Percentiles rank a stretch among this genome's conserved stretches.
Evolutionary conservation across 2,113 vertebrate genomes (phyloP).

Genomic region (Lontra canadensis): DNA sequence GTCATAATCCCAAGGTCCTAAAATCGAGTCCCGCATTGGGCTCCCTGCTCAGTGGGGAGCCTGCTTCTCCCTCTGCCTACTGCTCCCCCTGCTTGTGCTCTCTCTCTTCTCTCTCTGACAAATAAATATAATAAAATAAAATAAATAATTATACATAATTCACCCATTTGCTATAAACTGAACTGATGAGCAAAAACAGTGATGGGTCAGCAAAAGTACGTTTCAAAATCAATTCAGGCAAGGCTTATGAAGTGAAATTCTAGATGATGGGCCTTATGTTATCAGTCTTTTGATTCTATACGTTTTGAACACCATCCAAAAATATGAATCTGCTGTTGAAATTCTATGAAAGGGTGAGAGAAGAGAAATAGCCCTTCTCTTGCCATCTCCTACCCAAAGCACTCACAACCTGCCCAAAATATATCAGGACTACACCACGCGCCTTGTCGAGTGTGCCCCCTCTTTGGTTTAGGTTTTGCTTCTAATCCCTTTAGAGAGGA

Average conservation of each 20-base stretch:
- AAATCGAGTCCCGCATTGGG: background rate
- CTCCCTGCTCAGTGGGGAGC: background rate
- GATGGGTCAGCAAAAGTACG: constrained; percentile 54
- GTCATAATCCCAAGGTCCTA: background rate
- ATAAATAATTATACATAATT: background rate
- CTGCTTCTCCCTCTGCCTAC: background rate
- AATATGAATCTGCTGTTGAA: constrained; percentile 77
- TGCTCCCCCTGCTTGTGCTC: background rate
- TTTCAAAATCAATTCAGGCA: constrained; percentile 43
- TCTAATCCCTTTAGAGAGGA: constrained; percentile 64
- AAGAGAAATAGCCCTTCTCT: constrained; percentile 63
- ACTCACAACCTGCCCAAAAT: constrained; percentile 68
- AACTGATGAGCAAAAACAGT: constrained; percentile 42
- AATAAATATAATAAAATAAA: background rate
- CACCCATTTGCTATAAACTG: constrained; percentile 59
- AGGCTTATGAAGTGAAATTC: constrained; percentile 70
- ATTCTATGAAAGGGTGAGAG: constrained; percentile 66
- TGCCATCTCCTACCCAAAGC: constrained; percentile 53
- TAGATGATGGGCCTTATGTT: constrained; percentile 67
- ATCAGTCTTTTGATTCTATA: constrained; percentile 75
- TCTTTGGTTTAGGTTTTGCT: background rate
- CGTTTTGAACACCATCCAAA: constrained; percentile 77
- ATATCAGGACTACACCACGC: constrained; percentile 44
- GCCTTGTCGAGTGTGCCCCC: constrained; percentile 8
- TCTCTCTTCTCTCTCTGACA: background rate